Conservation (phyloP, 1,140 invertebrate species). For the Caenorhabditis inopinata region DNA sequence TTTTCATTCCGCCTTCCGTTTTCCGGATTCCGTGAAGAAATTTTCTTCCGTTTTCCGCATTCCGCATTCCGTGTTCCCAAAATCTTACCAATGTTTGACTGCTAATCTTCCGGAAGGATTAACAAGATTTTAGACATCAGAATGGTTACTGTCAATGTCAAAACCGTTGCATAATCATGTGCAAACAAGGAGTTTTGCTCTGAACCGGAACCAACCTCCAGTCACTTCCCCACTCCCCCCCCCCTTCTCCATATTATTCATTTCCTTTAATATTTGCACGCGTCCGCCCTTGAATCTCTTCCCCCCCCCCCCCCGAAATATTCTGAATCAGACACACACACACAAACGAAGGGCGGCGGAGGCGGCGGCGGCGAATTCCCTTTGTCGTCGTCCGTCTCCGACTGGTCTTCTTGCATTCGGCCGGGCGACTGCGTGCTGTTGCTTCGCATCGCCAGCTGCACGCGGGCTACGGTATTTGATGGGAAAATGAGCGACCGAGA, state of each 20-base stretch:
- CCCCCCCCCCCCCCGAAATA: too few relatives aligned
- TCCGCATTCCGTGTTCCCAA: too few relatives aligned
- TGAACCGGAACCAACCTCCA: neutral
- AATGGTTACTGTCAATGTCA: neutral
- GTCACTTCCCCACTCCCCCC: too few relatives aligned
- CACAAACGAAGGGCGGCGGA: neutral
- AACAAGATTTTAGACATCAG: too few relatives aligned
- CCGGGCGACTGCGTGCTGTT: neutral
- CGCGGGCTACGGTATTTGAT: neutral
- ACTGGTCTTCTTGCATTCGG: too few relatives aligned
- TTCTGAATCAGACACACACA: neutral
- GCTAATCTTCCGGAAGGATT: too few relatives aligned
- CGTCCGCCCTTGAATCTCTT: slow-evolving; percentile 11
- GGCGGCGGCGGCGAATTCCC: too few relatives aligned
- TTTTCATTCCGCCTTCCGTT: too few relatives aligned
- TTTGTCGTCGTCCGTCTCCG: neutral
- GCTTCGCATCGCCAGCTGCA: slow-evolving; percentile 10
- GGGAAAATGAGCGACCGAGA: neutral
- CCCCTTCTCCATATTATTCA: neutral
- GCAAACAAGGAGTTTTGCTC: too few relatives aligned
- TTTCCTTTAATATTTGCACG: neutral
- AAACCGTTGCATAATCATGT: neutral
- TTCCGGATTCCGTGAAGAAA: too few relatives aligned
- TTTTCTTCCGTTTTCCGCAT: too few relatives aligned
- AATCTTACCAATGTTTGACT: too few relatives aligned